Conservation (phyloP, 2,888 invertebrate species). For the Nowickia ferox region DNA sequence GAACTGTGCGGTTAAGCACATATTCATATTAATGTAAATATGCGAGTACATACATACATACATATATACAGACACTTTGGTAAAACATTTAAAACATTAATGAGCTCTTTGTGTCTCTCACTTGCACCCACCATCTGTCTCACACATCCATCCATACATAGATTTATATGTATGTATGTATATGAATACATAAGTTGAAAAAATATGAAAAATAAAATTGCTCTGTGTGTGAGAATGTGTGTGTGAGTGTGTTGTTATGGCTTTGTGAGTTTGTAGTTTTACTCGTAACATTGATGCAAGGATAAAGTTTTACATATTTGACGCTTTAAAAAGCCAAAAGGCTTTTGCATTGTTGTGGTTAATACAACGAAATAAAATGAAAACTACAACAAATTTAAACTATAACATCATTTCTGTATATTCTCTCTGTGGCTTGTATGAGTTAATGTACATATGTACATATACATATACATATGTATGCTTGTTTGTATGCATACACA, state of each 20-base stretch:
- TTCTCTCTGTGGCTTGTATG: neutral
- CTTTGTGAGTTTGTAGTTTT: constrained; percentile 2
- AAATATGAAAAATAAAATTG: neutral
- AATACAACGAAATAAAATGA: constrained; percentile 42
- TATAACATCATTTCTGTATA: constrained; percentile 7
- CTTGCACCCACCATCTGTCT: neutral
- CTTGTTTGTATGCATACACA: neutral
- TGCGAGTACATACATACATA: neutral
- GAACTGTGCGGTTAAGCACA: neutral
- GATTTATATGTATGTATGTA: no score
- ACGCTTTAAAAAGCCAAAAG: constrained; percentile 70
- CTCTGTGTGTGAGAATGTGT: neutral
- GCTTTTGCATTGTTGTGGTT: constrained; percentile 64
- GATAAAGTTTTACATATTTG: constrained; percentile 66
- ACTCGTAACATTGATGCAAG: constrained; percentile 52
- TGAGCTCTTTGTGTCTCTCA: constrained; percentile 62
- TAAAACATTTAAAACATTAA: constrained; percentile 61
- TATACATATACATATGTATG: neutral
- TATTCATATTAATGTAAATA: constrained; percentile 4
- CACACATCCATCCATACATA: neutral
- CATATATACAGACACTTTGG: constrained; percentile 13
- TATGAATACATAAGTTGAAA: neutral
- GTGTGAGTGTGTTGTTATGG: neutral
- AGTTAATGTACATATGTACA: neutral
- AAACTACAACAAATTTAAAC: constrained; percentile 3